These are phyloP conservation scores for Oceanodroma leucorhoa DNA, from an alignment of 2,797 vertebrate species.

Conservation along the genomic window DNA sequence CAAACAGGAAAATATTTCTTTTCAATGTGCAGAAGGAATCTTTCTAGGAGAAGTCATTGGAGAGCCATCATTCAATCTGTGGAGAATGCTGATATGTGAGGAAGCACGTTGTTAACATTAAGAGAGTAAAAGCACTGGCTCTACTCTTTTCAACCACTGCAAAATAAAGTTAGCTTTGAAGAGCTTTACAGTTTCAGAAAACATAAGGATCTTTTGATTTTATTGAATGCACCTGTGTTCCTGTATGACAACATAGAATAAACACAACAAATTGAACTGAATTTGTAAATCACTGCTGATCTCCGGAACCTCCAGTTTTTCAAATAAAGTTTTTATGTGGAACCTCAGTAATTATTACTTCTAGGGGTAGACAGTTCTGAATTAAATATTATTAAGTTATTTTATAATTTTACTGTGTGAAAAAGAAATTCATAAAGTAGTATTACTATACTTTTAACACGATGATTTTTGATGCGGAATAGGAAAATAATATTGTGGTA, in stretches of 20 bases:
- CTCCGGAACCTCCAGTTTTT: background rate
- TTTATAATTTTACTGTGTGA: background rate
- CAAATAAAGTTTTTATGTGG: background rate
- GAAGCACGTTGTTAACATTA: background rate
- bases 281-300: background rate
- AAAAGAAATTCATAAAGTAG: background rate
- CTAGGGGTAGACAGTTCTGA: background rate
- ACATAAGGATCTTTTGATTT: background rate
- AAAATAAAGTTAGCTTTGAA: background rate
- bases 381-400: background rate
- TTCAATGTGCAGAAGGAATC: background rate
- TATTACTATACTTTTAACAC: background rate
- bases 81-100: background rate
- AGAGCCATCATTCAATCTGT: background rate
- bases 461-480: background rate
- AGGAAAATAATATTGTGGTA: background rate
- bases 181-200: background rate
- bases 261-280: background rate
- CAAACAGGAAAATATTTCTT: background rate
- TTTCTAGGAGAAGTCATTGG: background rate
- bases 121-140: background rate
- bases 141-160: background rate
- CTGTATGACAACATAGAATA: background rate
- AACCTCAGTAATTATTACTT: background rate
- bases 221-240: background rate